Evolutionary conservation across 2,113 vertebrate species (phyloP), one percentile per base, ranked within the genome.

Genomic region (Sylvilagus bachmani): DNA sequence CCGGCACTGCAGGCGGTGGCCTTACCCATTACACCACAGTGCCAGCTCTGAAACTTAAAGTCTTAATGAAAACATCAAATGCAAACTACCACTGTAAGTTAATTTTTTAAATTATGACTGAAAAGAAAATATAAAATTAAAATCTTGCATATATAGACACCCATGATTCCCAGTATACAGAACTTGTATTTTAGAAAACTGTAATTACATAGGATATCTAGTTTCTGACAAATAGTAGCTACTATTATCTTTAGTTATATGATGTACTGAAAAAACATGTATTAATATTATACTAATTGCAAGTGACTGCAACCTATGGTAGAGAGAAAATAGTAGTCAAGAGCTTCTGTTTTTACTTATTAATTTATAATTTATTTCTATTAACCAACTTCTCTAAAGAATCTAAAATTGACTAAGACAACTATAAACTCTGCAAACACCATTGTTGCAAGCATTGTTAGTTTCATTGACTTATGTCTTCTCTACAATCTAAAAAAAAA

Each of bases 101-200:
- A 93, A 53, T 4, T 69, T 58, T 74, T 89, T 58, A 31, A 29
- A 21, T 5, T 29, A 79, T 79, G n/a, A 53, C 29, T 44, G 24
- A 77, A 73, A 67, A 17, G 19, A 86, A 85, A 86, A 75, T 49
- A 53, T 19, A 86, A 36, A 95, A 84, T 89, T 84, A 70, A 89
- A 78, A 77, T 61, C 22, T 61, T 74, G 9, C 21, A 13, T 22
- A 61, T 79, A 11, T 61, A 73, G 31, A 27, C 70, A 74, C 53
- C 67, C 80, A 17, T 80, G 58, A 85, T 78, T 69, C 13, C 24
- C n/a, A 80, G 36, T 75, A 62, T 80, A 17, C 69, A 12, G 29
- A 80, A 67, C 24, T 77, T 31, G 10, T 27, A 58, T 67, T 85
- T 71, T 79, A 29, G 36, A 89, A 73, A 55, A 87, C 36, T 70